Conservation (phyloP, 2,888 invertebrate species). For the Drosophila testacea region DNA sequence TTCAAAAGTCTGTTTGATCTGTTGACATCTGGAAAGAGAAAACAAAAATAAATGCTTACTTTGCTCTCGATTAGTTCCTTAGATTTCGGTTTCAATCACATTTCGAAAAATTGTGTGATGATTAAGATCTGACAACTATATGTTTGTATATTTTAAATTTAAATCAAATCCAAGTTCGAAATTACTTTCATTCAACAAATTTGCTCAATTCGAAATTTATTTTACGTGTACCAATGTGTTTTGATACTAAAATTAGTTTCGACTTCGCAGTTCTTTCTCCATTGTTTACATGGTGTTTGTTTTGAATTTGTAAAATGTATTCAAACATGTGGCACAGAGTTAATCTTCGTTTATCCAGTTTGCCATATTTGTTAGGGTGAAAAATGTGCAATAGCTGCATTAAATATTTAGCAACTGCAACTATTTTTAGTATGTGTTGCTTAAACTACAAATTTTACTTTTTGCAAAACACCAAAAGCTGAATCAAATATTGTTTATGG, state of each 20-base stretch:
- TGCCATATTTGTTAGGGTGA: neutral
- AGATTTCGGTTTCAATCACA: no score
- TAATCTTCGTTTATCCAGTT: conserved; percentile 17
- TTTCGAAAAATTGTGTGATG: no score
- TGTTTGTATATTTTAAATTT: no score
- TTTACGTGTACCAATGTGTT: neutral
- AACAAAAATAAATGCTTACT: no score
- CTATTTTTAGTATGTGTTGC: conserved; percentile 30
- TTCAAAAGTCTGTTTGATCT: no score
- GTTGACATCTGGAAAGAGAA: no score
- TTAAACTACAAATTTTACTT: conserved; percentile 18
- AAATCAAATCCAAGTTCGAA: no score
- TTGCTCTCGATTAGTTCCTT: no score
- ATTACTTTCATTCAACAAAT: no score
- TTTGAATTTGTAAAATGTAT: neutral
- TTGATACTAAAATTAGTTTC: neutral
- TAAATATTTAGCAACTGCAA: conserved; percentile 44
- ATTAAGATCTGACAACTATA: no score
- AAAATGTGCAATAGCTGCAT: conserved; percentile 42
- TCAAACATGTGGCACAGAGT: neutral
- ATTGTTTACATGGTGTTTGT: neutral
- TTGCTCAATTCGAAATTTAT: neutral
- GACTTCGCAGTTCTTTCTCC: neutral
- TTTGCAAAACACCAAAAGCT: conserved; percentile 24
- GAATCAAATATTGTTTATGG: conserved; percentile 74